Percentiles rank a stretch among this genome's conserved stretches.
Evolutionary conservation across 2,888 invertebrate genomes (phyloP).

Genomic region (Lycia hirtaria): DNA sequence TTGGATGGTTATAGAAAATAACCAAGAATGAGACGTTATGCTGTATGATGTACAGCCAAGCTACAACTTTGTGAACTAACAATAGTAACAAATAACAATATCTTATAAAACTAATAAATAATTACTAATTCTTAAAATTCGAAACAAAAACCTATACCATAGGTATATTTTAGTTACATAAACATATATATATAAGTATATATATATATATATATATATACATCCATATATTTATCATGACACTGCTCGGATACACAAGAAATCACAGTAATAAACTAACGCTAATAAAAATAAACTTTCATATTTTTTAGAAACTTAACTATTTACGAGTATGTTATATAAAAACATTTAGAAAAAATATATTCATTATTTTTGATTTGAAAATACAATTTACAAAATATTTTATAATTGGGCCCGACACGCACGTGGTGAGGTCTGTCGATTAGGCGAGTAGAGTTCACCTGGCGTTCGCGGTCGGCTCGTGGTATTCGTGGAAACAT

Average conservation of each 20-base stretch:
- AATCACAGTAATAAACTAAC: constrained; percentile 25
- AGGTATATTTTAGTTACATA: not conserved
- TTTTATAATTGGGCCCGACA: not conserved
- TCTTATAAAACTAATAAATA: not conserved
- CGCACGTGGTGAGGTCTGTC: not conserved
- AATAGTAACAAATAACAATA: not conserved
- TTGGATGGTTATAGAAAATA: not conserved
- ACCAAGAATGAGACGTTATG: not conserved
- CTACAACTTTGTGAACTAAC: not conserved
- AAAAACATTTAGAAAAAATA: constrained; percentile 18
- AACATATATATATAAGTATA: too few species aligned
- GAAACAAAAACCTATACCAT: not conserved
- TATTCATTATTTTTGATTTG: not conserved
- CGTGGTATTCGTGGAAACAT: constrained; percentile 94
- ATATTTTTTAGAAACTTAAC: not conserved
- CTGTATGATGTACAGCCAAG: not conserved
- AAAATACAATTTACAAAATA: not conserved
- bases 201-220: too few species aligned
- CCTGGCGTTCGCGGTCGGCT: constrained; percentile 47
- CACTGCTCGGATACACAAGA: constrained; percentile 18
- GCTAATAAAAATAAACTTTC: constrained; percentile 13
- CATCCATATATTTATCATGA: constrained; percentile 14
- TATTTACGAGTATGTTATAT: constrained; percentile 4
- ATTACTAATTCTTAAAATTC: not conserved
- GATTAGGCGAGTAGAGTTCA: constrained; percentile 11